phyloP scores from a whole-genome alignment of 2,888 invertebrate species.

The Lathronympha strigana region DNA sequence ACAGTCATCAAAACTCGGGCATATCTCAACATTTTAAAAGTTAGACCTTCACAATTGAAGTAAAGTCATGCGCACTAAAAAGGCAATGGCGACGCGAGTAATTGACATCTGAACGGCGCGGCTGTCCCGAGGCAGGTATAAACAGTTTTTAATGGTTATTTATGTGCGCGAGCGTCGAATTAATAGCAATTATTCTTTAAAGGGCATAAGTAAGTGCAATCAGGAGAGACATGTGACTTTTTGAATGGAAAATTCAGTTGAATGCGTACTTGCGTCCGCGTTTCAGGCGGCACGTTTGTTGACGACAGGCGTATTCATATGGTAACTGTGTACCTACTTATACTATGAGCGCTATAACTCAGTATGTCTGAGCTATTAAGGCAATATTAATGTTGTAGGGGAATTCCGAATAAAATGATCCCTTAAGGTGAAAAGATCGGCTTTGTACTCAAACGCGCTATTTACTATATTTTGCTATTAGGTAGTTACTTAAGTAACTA shows the following conservation, averaged over 20 bases:
- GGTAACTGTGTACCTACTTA: constrained; percentile 6
- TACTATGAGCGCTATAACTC: not conserved
- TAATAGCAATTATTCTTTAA: constrained; percentile 28
- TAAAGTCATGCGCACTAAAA: constrained; percentile 21
- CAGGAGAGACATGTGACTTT: constrained; percentile 1
- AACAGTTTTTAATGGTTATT: constrained; percentile 74
- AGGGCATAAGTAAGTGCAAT: constrained; percentile 20
- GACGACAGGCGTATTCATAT: constrained; percentile 18
- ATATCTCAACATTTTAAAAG: not conserved
- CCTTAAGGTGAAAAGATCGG: no score
- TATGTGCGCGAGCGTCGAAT: constrained; percentile 52
- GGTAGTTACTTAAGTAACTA: no score
- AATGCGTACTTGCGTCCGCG: constrained; percentile 27
- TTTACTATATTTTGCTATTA: no score
- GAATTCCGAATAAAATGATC: no score
- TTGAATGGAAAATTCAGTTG: constrained; percentile 7
- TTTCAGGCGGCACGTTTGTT: constrained; percentile 27
- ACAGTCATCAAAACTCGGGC: not conserved
- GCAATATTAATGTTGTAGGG: not conserved
- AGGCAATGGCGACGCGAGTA: constrained; percentile 48
- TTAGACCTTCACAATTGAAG: constrained; percentile 17
- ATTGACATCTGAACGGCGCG: constrained; percentile 74
- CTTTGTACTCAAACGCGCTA: no score
- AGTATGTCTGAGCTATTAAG: not conserved
- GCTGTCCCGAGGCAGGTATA: constrained; percentile 67